A percentile compares a stretch with the other conserved stretches of the same genome.
Conservation (phyloP, 2,888 invertebrate genomes). For the Drosophila setosimentum region DNA sequence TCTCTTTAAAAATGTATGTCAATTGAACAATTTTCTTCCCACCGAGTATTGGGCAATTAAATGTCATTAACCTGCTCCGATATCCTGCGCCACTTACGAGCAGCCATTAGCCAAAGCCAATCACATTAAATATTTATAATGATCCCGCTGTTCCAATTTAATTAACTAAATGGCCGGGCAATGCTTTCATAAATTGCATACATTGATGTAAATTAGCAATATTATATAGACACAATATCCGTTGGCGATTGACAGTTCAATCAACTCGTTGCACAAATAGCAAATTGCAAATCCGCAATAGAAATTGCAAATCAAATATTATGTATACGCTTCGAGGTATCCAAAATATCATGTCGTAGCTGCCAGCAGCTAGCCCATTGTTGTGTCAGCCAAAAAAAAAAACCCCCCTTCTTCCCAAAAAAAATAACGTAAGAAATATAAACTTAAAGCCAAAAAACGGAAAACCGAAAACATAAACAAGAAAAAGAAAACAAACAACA, state of each 20-base stretch:
- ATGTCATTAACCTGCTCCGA: constrained; percentile 72
- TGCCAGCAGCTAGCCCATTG: constrained; percentile 62
- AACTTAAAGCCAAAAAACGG: constrained; percentile 50
- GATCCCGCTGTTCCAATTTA: constrained; percentile 51
- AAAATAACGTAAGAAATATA: constrained; percentile 13
- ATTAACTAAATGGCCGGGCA: constrained; percentile 67
- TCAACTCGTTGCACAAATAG: constrained; percentile 62
- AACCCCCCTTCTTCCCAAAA: constrained; percentile 8
- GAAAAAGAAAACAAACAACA: constrained; percentile 52
- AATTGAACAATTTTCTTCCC: constrained; percentile 75
- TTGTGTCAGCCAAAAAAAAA: constrained; percentile 69
- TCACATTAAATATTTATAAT: constrained; percentile 69
- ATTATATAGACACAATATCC: constrained; percentile 45
- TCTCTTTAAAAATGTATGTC: constrained; percentile 79
- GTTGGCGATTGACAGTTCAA: constrained; percentile 72
- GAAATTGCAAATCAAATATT: constrained; percentile 75
- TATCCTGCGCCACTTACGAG: constrained; percentile 35
- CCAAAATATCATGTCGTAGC: constrained; percentile 40
- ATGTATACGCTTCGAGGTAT: constrained; percentile 62
- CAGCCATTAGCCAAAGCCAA: constrained; percentile 49
- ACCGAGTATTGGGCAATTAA: constrained; percentile 65
- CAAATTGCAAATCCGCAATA: constrained; percentile 33
- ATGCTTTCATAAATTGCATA: constrained; percentile 69
- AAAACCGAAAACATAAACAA: constrained; percentile 12
- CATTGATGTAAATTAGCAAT: constrained; percentile 59